Percentiles rank a stretch among this genome's conserved stretches.
phyloP scores from a whole-genome alignment of 2,113 vertebrate species.

The Alectura lathami region DNA sequence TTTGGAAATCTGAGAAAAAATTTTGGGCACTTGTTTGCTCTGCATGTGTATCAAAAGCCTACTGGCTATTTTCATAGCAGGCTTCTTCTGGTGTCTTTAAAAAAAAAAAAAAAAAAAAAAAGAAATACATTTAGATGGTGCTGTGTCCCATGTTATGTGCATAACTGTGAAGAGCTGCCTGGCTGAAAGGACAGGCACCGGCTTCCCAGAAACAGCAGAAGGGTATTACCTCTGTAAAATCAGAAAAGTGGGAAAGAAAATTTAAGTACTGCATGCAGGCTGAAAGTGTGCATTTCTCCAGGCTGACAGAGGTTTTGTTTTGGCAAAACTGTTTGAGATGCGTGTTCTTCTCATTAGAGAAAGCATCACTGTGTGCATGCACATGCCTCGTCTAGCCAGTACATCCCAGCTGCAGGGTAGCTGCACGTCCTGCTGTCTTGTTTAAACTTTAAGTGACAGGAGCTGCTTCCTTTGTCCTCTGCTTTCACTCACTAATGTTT shows the following conservation, averaged over 20 bases:
- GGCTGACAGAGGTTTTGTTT: background rate
- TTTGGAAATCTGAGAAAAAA: background rate
- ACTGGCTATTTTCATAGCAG: background rate
- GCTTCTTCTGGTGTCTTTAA: background rate
- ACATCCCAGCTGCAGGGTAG: background rate
- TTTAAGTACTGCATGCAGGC: background rate
- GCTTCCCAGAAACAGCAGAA: background rate
- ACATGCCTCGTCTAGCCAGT: background rate
- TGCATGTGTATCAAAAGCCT: background rate
- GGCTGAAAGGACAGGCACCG: rapidly evolving
- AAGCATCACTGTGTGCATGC: background rate
- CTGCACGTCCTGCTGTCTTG: background rate
- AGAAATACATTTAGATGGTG: background rate
- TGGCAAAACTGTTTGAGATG: background rate
- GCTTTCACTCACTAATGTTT: background rate
- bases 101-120: background rate
- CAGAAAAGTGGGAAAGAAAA: background rate
- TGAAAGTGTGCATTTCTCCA: background rate
- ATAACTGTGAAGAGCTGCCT: background rate
- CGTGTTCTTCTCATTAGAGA: background rate
- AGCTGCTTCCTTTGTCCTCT: background rate
- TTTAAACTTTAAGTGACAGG: background rate
- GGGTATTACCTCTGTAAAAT: background rate
- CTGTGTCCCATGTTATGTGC: background rate
- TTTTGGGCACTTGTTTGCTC: background rate